phyloP scores from a whole-genome alignment of 2,113 vertebrate genomes.

The Chionodraco myersi region DNA sequence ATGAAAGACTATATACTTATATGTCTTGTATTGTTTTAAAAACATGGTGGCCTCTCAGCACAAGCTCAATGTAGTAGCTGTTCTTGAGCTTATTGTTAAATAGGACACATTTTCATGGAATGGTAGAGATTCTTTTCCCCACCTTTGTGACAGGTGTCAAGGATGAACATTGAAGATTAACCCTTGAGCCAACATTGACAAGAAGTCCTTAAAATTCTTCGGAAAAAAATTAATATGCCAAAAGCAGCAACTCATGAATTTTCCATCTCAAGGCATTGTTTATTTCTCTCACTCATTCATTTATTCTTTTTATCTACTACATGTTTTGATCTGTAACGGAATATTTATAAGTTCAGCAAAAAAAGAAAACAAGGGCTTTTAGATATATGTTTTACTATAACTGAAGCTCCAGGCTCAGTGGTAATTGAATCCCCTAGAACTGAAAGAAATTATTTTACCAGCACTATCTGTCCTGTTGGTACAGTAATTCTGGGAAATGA shows the following conservation, averaged over 20 bases:
- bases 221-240: no score
- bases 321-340: background rate
- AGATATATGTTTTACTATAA: background rate
- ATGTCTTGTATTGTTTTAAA: background rate
- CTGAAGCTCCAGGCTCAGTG: background rate
- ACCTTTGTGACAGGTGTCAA: background rate
- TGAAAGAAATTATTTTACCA: background rate
- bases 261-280: background rate
- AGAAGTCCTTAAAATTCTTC: background rate
- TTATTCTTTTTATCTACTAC: background rate
- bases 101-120: background rate
- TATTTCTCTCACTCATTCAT: background rate
- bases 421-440: background rate
- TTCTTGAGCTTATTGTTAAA: background rate
- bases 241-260: background rate
- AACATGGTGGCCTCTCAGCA: background rate
- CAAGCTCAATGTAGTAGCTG: background rate
- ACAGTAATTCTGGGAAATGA: no score
- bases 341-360: background rate
- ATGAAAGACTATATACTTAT: constrained; percentile 7
- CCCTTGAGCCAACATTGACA: background rate
- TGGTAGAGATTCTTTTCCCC: background rate
- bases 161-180: background rate
- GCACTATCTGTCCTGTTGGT: no score
- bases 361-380: background rate